Conservation (phyloP, 1,140 invertebrate genomes). For the Ridgeia piscesae region DNA sequence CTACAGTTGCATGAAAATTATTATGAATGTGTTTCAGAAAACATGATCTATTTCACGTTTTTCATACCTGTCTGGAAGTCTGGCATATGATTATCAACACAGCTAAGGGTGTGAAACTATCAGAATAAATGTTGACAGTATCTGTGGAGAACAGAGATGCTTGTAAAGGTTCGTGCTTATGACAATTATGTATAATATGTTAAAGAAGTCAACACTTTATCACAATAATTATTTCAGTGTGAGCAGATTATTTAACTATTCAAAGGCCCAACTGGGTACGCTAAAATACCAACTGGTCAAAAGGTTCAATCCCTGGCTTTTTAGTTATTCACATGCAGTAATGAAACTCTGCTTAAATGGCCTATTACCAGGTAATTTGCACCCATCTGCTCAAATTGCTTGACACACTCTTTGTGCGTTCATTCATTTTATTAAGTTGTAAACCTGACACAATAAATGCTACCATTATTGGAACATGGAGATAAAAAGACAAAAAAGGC, state of each 20-base stretch:
- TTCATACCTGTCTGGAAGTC: neutral
- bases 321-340: no score
- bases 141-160: no score
- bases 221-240: no score
- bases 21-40: neutral
- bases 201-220: no score
- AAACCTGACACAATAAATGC: neutral
- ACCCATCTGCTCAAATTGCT: neutral
- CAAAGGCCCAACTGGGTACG: no score
- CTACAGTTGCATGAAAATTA: no score
- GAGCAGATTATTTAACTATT: no score
- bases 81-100: neutral
- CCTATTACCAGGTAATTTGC: neutral
- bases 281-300: no score
- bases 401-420: neutral
- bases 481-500: neutral
- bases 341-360: neutral
- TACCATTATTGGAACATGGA: neutral
- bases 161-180: no score
- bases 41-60: neutral
- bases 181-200: no score
- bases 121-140: no score
- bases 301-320: no score
- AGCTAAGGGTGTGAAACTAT: neutral
- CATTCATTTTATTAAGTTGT: neutral